A percentile compares a stretch with the other conserved stretches of the same genome.
Conservation (phyloP, 2,888 invertebrate genomes). For the Andrena flavipes region DNA sequence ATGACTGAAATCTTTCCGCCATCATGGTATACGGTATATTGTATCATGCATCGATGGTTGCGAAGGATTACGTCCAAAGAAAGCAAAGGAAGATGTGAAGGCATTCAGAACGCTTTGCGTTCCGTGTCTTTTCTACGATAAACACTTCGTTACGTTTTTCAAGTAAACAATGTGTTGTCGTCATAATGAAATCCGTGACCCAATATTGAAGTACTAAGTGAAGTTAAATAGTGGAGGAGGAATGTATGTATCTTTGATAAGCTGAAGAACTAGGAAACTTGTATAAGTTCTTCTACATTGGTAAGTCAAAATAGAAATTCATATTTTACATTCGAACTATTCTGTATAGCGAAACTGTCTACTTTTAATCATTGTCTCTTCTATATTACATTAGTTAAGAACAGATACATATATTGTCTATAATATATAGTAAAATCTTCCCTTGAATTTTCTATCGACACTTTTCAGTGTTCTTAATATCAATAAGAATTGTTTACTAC, state of each 20-base stretch:
- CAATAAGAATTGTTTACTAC: background rate
- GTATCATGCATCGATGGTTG: slow-evolving; percentile 40
- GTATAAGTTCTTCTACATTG: slow-evolving; percentile 36
- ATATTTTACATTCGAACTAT: background rate
- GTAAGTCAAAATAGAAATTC: slow-evolving; percentile 34
- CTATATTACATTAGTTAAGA: background rate
- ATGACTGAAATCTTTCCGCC: slow-evolving; percentile 49
- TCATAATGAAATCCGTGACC: slow-evolving; percentile 23
- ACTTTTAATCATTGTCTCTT: background rate
- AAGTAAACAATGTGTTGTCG: slow-evolving; percentile 28
- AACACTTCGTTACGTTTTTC: slow-evolving; percentile 25
- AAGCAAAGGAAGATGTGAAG: slow-evolving; percentile 44
- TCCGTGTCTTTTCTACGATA: slow-evolving; percentile 23
- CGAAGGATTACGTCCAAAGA: slow-evolving; percentile 26
- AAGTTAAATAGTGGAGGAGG: slow-evolving; percentile 35
- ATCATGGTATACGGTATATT: slow-evolving; percentile 49
- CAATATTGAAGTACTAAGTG: slow-evolving; percentile 39
- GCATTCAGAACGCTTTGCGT: slow-evolving; percentile 18
- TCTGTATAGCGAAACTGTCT: background rate
- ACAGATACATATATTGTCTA: background rate
- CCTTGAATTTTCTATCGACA: background rate
- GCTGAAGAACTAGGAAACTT: slow-evolving; percentile 27
- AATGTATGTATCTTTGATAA: slow-evolving; percentile 41
- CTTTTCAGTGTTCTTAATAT: background rate
- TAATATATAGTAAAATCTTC: slow-evolving; percentile 8